phyloP scores from a whole-genome alignment of 2,797 vertebrate species.

The Ficedula albicollis region DNA sequence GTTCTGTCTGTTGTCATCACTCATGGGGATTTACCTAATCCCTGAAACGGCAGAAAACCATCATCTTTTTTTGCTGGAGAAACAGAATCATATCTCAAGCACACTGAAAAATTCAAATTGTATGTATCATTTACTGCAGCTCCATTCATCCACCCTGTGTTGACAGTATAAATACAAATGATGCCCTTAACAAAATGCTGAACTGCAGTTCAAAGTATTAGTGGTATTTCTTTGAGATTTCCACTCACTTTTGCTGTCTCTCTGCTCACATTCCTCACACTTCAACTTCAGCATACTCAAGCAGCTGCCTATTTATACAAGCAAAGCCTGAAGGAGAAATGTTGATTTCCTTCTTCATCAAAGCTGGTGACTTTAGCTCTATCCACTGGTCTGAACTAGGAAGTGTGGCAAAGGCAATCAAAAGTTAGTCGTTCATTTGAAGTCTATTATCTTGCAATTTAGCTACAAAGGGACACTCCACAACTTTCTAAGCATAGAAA shows the following conservation, averaged over 20 bases:
- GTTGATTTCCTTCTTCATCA: neutral
- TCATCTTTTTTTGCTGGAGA: constrained; percentile 1
- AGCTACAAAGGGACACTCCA: neutral
- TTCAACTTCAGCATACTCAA: neutral
- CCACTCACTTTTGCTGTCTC: neutral
- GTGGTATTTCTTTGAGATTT: constrained; percentile 11
- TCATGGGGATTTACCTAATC: constrained; percentile 66
- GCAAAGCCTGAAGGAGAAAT: neutral
- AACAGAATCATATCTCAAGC: constrained; percentile 6
- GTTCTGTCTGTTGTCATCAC: constrained; percentile 62
- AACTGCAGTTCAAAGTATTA: neutral
- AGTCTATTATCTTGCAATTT: neutral
- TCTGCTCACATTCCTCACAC: neutral
- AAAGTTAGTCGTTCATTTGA: neutral
- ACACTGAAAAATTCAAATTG: constrained; percentile 4
- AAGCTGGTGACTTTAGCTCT: neutral
- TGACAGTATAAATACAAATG: constrained; percentile 18
- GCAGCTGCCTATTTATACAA: constrained; percentile 19
- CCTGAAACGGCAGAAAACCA: constrained; percentile 3
- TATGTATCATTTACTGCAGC: neutral
- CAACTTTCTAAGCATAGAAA: neutral
- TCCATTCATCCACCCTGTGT: neutral
- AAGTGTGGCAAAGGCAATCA: neutral
- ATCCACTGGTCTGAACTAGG: neutral
- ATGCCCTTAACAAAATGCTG: constrained; percentile 20